Conservation (phyloP, 1,140 invertebrate genomes). For the Dreissena polymorpha region DNA sequence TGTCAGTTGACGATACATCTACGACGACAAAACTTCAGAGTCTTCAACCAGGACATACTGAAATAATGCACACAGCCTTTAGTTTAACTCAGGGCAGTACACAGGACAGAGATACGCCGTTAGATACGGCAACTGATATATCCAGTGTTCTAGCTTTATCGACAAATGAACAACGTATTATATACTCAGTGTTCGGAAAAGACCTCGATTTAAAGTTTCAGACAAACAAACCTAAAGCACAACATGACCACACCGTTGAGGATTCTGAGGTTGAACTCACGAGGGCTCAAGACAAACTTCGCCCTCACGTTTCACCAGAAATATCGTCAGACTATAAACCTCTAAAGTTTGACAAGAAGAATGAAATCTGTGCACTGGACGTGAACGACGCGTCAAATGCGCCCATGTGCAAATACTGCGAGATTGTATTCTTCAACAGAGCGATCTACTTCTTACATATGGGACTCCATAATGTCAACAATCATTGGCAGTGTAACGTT, state of each 20-base stretch:
- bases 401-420: slow-evolving; percentile 85
- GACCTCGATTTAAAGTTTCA: slow-evolving; percentile 18
- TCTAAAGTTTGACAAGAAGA: not conserved
- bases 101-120: too few relatives aligned
- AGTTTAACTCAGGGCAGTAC: not conserved
- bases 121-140: not conserved
- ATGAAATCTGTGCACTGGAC: not conserved
- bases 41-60: not conserved
- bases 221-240: too few relatives aligned
- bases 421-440: slow-evolving; percentile 96
- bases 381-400: not conserved
- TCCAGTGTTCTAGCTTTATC: slow-evolving; percentile 23
- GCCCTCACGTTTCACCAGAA: not conserved
- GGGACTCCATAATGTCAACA: slow-evolving; percentile 97
- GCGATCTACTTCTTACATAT: slow-evolving; percentile 98
- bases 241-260: too few relatives aligned
- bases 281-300: too few relatives aligned
- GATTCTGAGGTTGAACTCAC: too few relatives aligned
- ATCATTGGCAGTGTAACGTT: slow-evolving; percentile 99
- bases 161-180: slow-evolving; percentile 48
- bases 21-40: slow-evolving; percentile 3
- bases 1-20: too few relatives aligned
- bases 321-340: not conserved
- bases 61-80: not conserved
- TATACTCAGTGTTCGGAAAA: slow-evolving; percentile 47